Conservation (phyloP, 2,797 vertebrate species). For the Momotus momota region DNA sequence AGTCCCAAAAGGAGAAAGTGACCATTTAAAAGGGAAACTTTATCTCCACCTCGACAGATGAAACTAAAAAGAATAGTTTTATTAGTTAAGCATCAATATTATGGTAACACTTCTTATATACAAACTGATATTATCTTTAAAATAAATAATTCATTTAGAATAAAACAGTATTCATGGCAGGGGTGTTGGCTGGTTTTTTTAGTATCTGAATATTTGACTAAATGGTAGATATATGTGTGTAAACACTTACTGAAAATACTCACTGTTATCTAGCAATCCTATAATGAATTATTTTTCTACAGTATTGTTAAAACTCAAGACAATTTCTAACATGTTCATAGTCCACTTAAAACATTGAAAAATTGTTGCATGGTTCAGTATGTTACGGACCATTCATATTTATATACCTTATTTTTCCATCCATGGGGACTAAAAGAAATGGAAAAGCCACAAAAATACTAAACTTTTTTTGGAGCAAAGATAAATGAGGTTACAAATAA, state of each 20-base stretch:
- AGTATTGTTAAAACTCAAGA: not conserved
- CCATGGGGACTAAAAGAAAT: not conserved
- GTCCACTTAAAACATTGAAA: not conserved
- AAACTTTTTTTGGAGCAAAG: not conserved
- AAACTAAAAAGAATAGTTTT: not conserved
- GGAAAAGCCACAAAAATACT: not conserved
- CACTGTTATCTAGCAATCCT: not conserved
- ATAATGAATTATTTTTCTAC: not conserved
- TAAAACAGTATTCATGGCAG: not conserved
- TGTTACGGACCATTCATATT: not conserved
- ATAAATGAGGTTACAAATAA: not conserved
- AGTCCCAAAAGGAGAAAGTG: not conserved
- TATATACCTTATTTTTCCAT: not conserved
- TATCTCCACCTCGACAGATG: not conserved
- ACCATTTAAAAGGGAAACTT: not conserved
- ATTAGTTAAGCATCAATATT: not conserved
- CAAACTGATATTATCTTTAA: not conserved
- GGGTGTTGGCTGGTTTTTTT: no score
- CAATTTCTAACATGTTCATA: not conserved
- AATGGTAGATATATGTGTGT: not conserved
- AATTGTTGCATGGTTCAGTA: not conserved
- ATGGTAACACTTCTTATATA: fast-evolving
- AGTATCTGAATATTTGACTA: not conserved
- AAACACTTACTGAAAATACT: not conserved
- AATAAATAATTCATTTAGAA: not conserved